Base-by-base conservation (phyloP, 2,797 vertebrate species). In the Chelidonichthys spinosus region DNA sequence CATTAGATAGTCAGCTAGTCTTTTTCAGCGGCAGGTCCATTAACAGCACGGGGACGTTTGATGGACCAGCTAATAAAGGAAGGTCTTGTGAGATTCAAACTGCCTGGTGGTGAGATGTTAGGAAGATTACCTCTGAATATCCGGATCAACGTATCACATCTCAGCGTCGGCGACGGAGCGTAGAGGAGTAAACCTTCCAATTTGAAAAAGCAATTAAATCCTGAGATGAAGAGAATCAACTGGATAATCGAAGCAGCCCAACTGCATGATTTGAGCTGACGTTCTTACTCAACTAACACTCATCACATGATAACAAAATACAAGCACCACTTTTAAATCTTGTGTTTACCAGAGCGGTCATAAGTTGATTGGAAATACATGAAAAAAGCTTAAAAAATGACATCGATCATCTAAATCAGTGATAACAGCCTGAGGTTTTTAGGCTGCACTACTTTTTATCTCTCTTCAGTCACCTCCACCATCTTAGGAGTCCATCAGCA, bases 161-260 rank as follows among this genome's bases (percentile, higher is more conserved):
- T 67, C 72, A 0, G 42, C 59, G 77, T 69, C 25, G 25, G 74
- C 47, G 2, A 43, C n/a, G 60, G 44, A 13, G 78, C 56, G 33
- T 10, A 7, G 49, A 80, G 39, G 73, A 79, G 60, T 77, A 77
- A 81, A 79, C 65, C 25, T 82, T 87, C 73, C 73, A 80, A 79
- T 91, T 85, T 82, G 25, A 79, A 90, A 86, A 90, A 84, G 72
- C 79, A 85, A 89, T 91, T 87, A 79, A 78, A 55, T 47, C 43
- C 32, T 6, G 55, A 63, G 71, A 25, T 25, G 25, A 37, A 55
- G 68, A 58, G 18, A 47, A 58, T 81, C 58, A 35, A 7, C 33
- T 14, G 54, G 62, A 13, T 75, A 40, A 79, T 62, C 60, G 55
- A 65, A 42, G 49, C 36, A 13, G 25, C 18, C 40, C 14, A 7